A percentile compares a stretch with the other conserved stretches of the same genome.
Evolutionary conservation across 2,113 vertebrate species (phyloP).

Genomic region (Anser cygnoides): DNA sequence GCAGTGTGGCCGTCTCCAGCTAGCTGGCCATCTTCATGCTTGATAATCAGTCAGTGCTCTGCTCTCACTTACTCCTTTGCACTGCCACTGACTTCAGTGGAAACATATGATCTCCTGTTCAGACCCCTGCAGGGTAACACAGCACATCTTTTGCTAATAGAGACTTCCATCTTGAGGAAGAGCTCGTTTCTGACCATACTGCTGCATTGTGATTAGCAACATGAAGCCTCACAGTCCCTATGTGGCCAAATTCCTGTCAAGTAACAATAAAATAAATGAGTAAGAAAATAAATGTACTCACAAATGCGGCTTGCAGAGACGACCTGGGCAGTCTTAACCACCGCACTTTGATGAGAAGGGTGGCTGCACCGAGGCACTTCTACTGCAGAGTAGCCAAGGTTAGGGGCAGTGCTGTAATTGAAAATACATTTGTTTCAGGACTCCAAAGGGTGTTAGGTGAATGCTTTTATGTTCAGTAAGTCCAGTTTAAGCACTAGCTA

Average conservation of each 20-base stretch:
- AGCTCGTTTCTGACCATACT: background rate
- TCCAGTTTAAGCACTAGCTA: background rate
- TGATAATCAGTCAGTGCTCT: background rate
- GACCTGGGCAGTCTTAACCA: background rate
- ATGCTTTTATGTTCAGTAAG: background rate
- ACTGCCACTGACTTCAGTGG: background rate
- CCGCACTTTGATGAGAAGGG: background rate
- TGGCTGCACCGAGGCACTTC: background rate
- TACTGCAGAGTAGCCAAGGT: background rate
- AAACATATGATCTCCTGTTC: background rate
- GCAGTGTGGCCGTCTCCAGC: background rate
- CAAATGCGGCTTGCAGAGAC: background rate
- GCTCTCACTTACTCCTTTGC: background rate
- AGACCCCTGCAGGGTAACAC: background rate
- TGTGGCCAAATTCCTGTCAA: background rate
- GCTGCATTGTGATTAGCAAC: background rate
- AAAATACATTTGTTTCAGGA: background rate
- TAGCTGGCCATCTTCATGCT: background rate
- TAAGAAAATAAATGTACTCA: conserved; percentile 5
- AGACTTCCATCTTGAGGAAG: background rate
- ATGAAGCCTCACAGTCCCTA: background rate
- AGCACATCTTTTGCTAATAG: background rate
- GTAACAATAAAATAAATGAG: background rate
- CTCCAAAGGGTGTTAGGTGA: background rate
- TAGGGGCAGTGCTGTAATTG: background rate